Evolutionary conservation across 2,888 invertebrate genomes (phyloP), one percentile per base, ranked within the genome.

Genomic region (Drosophila putrida): DNA sequence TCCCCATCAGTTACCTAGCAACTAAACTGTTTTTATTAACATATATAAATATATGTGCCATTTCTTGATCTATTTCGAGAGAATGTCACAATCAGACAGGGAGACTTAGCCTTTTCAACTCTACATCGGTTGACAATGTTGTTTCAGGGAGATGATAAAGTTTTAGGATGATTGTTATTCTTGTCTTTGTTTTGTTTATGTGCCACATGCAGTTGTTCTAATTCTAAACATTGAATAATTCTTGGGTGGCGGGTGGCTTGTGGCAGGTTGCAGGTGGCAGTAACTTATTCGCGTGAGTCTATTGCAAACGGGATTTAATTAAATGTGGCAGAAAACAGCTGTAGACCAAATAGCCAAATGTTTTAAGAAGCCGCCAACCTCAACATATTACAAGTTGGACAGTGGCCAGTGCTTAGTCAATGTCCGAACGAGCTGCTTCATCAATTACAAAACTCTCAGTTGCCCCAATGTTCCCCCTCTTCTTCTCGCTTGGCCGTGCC

Each of bases 281-380:
- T 72, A 78, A 71, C 78, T 78, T 75, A 80, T 86, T 82, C 90
- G 90, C 90, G 88, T 90, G 88, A 91, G 15, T 62, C 70, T 47
- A 89, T 90, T 88, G 85, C 79, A 84, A 84, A 46, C 4, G 80
- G 76, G 80, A 84, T 88, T 85, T 84, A 55, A 60, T 67, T 50
- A 53, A 44, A 54, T 57, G 41, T 47, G 54, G 54, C 67, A 31
- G 28, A 43, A n/a, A 51, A 41, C 53, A 72, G 38, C 60, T 75
- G 63, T 39, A n/a, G 28, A 53, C 47, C 39, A 51, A 51, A 43
- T 58, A 54, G 13, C 47, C 43, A 60, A 79, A 64, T 65, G 61
- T 66, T 53, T 53, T 55, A 64, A 76, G 73, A 65, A 65, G 76
- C 73, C 62, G 70, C 66, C 57, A 67, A 82, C 82, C 86, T 68